Conservation (phyloP, 2,888 invertebrate species). For the Dorcus hopei region DNA sequence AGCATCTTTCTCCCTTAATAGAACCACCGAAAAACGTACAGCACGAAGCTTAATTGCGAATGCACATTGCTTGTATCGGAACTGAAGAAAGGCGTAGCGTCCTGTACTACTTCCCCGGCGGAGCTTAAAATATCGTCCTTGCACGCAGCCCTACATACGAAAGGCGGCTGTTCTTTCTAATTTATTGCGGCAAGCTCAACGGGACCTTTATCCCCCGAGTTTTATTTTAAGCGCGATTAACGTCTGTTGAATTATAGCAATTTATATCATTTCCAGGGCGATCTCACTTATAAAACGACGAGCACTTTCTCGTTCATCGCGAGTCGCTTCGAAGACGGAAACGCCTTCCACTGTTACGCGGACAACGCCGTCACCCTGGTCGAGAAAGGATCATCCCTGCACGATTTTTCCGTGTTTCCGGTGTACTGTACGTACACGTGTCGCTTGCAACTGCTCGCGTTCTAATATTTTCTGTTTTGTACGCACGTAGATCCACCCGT, state of each 20-base stretch:
- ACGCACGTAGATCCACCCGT: conserved; percentile 75
- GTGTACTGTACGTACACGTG: conserved; percentile 75
- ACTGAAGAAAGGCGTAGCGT: neutral
- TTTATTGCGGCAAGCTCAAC: conserved; percentile 32
- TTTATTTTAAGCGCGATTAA: no score
- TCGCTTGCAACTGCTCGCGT: neutral
- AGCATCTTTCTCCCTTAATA: no score
- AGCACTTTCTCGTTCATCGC: conserved; percentile 78
- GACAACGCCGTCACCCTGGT: conserved; percentile 75
- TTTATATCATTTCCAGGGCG: conserved; percentile 54
- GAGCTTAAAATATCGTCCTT: conserved; percentile 34
- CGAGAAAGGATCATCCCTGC: conserved; percentile 72
- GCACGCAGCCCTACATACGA: conserved; percentile 41
- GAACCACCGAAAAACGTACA: no score
- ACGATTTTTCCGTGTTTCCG: conserved; percentile 68
- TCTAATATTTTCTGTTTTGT: no score
- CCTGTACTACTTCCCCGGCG: conserved; percentile 3
- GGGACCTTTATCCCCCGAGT: neutral
- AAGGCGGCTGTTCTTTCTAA: conserved; percentile 36
- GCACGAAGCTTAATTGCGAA: conserved; percentile 5
- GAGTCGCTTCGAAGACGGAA: conserved; percentile 76
- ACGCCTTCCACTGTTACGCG: conserved; percentile 75
- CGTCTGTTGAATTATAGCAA: neutral
- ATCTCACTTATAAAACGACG: conserved; percentile 77
- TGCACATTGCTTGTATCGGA: conserved; percentile 15